Evolutionary conservation across 2,797 vertebrate genomes (phyloP), one percentile per base, ranked within the genome.

Genomic region (Neostethus bicornis): DNA sequence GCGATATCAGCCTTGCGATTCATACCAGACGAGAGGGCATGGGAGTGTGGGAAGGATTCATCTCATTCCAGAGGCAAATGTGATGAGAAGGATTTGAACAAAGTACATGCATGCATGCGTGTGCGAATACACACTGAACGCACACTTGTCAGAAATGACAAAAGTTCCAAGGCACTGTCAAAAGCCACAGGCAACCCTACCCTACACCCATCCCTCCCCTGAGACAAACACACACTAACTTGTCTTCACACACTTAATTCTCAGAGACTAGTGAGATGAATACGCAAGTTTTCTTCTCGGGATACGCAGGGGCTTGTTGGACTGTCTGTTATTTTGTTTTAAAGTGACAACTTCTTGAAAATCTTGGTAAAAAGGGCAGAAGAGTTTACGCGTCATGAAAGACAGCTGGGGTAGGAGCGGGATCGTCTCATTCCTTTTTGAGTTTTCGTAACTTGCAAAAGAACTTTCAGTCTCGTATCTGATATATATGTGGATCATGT

Each of bases 1-100:
- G 65, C 85, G 80, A 83, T 77, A 84, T 80, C 75, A 77, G 73
- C 71, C 61, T 37, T 57, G 65, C 70, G 81, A 85, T 80, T 81
- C 77, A 73, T 62, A 84, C 59, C 66, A 79, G 67, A 51, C 51
- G 68, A 23, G 66, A 56, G 48, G 48, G 56, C 47, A 61, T 29
- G 29, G 50, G 14, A 55, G 17, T 32, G 53, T 25, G 31, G 41
- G 24, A 35, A 51, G 46, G 41, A 65, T 72, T 84, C 74, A 78
- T 79, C 75, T 79, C 66, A 66, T 79, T 77, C 74, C 63, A 83
- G 58, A 63, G 68, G 55, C 77, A 79, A 86, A 81, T 80, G 61
- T 65, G 68, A 85, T 67, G 73, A 82, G 77, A 83, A 71, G 58
- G 70, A 80, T 73, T 59, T 69, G 46, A 84, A 73, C 23, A 63